Base-by-base conservation (phyloP, 2,888 invertebrate species). In the Spisula solida region DNA sequence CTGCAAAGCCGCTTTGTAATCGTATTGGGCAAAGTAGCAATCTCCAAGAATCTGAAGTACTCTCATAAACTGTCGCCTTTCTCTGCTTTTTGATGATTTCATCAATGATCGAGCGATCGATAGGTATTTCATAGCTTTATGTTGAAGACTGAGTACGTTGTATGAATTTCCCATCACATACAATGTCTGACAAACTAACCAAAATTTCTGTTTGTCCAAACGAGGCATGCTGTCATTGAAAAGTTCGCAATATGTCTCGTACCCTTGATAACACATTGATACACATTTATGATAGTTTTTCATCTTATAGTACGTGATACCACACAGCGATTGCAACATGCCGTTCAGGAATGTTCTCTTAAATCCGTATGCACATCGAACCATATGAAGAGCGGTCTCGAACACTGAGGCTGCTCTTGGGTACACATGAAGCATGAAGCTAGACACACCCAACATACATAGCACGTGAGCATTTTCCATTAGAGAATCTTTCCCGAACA, bases 141-240 rank as follows among this genome's bases (percentile, higher is more conserved):
- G 95, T 82, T 95, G 95, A 48, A 96, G 93, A 81, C 94, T 95
- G 18, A 96, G 92, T 34, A 95, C 94, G 85, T 95, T 95, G 92
- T 96, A 96, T 2, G 96, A 95, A 89, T 95, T 96, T 51, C 96
- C 96, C 88, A 96, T 93, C 12, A 95, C 95, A 92, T 96, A 96
- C 47, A 96, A 90, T 80, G 95, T 95, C 92, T 96, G 96, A 55
- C 96, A 95, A 29, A 96, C 95, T 78, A 96, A 93, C 96, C 96
- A 96, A 87, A 96, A 95, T 85, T 95, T 94, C 80, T 96, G 94
- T 81, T 94, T 93, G 18, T 95, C 94, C n/a, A 96, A 92, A 25
- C 94, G 91, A 10, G 95, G 92, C 80, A 96, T 93, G n/a, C 93
- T 93, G 29, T 96, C 95, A 31, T 94, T 95, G 82, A 95, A 95